Evolutionary conservation across 2,888 invertebrate species (phyloP), one percentile per base, ranked within the genome.

Genomic region (Diaperis boleti): DNA sequence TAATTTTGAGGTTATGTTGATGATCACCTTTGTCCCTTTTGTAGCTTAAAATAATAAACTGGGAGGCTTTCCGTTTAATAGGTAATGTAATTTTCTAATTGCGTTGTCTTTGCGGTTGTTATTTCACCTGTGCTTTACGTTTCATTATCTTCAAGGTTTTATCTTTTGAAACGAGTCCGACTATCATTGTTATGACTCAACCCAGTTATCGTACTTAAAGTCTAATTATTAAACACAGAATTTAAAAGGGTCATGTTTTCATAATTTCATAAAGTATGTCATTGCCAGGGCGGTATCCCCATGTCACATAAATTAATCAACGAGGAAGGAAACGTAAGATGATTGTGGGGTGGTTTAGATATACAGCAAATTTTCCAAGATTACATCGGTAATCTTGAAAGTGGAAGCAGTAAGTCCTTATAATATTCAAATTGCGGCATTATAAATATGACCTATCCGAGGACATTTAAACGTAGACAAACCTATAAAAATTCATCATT

Each of bases 361-460:
- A 18, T 29, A 31, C 42, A 17, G 59, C 50, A 41, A 56, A 44
- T 56, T 39, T 18, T 6, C 31, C 6, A 14, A 59, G 59, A 60
- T 60, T 60, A 60, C 52, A 35, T 52, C 35, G 44, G 44, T 42
- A 52, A 44, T 52, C 52, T 44, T 17, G 60, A 37, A 26, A 57
- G 26, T 50, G 13, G 41, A 52, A 11, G 26, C 31, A 33, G 15
- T 47, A 39, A 57, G 39, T 37, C 26, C 26, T 26, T 45, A 47
- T 44, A 44, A 52, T 33, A 42, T 52, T 44, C 44, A 60, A 60
- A 59, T 59, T 59, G 17, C 20, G 31, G 59, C 29, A 18, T 59
- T 59, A 49, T 59, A 50, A 59, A 52, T 50, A 60, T 42, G 50
- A 35, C 52, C 50, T 50, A 59, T 59, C 33, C 31, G 55, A 8